Base-by-base conservation (phyloP, 2,113 vertebrate species). In the Mola mola region DNA sequence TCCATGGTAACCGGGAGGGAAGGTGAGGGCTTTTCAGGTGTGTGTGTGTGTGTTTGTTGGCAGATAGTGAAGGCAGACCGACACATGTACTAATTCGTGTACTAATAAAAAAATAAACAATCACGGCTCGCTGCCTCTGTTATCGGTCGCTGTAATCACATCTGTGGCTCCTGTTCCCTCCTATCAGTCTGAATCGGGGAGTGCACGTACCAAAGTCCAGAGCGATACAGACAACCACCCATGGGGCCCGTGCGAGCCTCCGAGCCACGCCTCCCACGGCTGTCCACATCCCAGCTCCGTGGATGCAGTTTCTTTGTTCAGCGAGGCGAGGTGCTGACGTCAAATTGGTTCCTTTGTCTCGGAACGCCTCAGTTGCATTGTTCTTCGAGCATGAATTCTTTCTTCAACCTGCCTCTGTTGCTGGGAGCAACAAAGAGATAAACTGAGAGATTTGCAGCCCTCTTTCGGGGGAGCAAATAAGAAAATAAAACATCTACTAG, bases 1-100 rank as follows among this genome's bases (percentile, higher is more conserved):
- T 78, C 88, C 90, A 91, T 92, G 91, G 90, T 78, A 92, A 92
- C 90, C 9, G 38, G 67, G 72, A 81, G 66, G 68, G 72, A 78
- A 82, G 83, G 85, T 83, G 87, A 85, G 75, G 68, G 57, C 70
- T 66, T 79, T 80, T 75, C 43, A 51, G 67, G 70, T 68, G 33
- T 41, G 65, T 66, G 57, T 64, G n/a, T 53, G 53, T 44, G 36
- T 71, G 49, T 74, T 38, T 64, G 60, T 56, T 52, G 55, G 43
- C 60, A 76, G 73, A 67, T 48, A 41, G 38, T n/a, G 36, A 62
- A 8, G 36, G 17, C 52, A 40, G 34, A 64, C 28, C 46, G 12
- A 69, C 34, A 12, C 12, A 40, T 9, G 36, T 47, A 33, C 49
- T 51, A 55, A 74, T 79, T 73, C n/a, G n/a, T n/a, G n/a, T 51